Base-by-base conservation (phyloP, 2,888 invertebrate genomes). In the Dynastes grantii region DNA sequence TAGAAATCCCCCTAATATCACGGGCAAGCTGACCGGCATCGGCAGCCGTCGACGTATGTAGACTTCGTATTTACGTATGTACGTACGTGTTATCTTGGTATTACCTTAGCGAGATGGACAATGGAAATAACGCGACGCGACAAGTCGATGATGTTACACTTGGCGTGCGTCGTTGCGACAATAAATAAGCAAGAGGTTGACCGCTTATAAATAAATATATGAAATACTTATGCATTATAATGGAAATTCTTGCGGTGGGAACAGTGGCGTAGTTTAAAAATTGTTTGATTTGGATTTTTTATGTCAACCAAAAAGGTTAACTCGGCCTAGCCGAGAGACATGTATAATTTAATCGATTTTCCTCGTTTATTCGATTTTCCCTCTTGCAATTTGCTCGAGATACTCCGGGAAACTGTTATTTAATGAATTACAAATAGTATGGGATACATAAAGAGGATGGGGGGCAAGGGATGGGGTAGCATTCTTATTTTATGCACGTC, bases 171-270 rank as follows among this genome's bases (percentile, higher is more conserved):
- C 49, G 76, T 53, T 67, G 76, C 67, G 76, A 76, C 53, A 53
- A 53, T 67, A 67, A 67, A 77, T 67, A 77, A 77, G 68, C 68
- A 77, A 68, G 67, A 68, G 67, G 51, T n/a, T 63, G 51, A 27
- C 71, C 61, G 63, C 51, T 58, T 78, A 71, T 77, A 77, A 70
- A 77, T 71, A 73, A 63, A 63, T 55, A 55, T 11, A 55, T 45
- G 2, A 32, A 32, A 29, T 63, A 13, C 13, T 53, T 68, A 37
- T 68, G 53, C 67, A 16, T 67, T 37, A 22, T 67, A 22, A 67
- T 27, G 27, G 53, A 29, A 45, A 53, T 53, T 51, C 53, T 29
- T 49, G 11, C n/a, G 29, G 49, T 8, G 22, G 29, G 27, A 13
- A 11, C 51, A 55, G 55, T 71, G 32, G 71, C 71, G 55, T 71